phyloP scores from a whole-genome alignment of 2,797 vertebrate genomes.

The Rhynchotus rufescens region DNA sequence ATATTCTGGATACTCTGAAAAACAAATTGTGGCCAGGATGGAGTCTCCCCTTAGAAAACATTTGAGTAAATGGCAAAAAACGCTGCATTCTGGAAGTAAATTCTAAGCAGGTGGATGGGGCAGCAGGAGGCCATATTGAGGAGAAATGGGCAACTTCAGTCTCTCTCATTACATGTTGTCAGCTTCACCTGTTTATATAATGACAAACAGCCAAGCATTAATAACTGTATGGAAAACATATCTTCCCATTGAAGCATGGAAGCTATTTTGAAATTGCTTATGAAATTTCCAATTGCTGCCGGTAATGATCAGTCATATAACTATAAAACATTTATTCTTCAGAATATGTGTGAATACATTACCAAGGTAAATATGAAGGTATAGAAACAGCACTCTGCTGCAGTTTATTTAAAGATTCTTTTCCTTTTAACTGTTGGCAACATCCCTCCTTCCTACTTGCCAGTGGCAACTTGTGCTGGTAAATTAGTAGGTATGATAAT shows the following conservation, averaged over 20 bases:
- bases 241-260: neutral
- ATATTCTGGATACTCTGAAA: neutral
- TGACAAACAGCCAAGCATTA: neutral
- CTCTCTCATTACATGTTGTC: conserved; percentile 26
- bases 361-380: neutral
- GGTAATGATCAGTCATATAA: neutral
- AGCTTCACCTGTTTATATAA: conserved; percentile 42
- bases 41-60: neutral
- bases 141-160: conserved; percentile 12
- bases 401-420: neutral
- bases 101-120: conserved; percentile 36
- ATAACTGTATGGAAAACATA: neutral
- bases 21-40: neutral
- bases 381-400: neutral
- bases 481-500: neutral
- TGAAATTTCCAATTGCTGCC: neutral
- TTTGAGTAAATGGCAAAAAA: conserved; percentile 14
- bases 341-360: neutral
- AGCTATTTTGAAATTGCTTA: neutral
- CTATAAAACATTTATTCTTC: neutral
- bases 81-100: conserved; percentile 29
- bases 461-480: conserved; percentile 1
- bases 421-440: neutral
- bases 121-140: conserved; percentile 26
- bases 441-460: neutral